These are phyloP conservation scores for Patiria pectinifera DNA, from an alignment of 53 echinoderm and acorn worm species.

Conservation along the genomic window DNA sequence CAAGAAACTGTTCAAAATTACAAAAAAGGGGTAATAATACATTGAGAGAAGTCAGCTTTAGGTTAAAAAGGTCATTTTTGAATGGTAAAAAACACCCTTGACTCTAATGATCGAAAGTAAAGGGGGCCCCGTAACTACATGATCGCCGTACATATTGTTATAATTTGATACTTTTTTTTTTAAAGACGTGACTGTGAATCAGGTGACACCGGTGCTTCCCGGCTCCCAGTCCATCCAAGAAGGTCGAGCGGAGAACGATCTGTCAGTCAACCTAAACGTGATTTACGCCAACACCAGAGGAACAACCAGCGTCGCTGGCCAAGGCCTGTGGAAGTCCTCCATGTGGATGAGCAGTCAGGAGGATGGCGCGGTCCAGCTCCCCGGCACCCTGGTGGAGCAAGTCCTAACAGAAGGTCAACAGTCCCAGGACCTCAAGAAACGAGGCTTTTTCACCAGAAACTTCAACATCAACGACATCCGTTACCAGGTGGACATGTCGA, in stretches of 20 bases:
- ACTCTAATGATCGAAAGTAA: no score
- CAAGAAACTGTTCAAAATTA: no score
- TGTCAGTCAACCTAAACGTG: constrained; percentile 72
- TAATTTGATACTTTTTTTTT: not conserved
- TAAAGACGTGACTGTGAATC: constrained; percentile 66
- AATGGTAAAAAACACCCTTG: no score
- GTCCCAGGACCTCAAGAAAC: constrained; percentile 54
- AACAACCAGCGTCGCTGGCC: constrained; percentile 72
- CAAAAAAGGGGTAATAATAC: no score
- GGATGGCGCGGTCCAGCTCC: constrained; percentile 61
- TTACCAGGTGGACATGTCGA: constrained; percentile 75
- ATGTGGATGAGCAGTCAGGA: constrained; percentile 73
- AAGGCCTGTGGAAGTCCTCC: constrained; percentile 80
- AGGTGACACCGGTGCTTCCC: constrained; percentile 15
- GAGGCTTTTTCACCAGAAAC: not conserved
- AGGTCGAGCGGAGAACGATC: constrained; percentile 63
- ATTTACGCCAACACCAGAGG: constrained; percentile 44
- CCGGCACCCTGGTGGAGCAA: constrained; percentile 68
- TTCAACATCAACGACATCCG: constrained; percentile 74
- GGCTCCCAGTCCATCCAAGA: constrained; percentile 47
- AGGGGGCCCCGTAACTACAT: no score
- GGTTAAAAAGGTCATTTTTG: no score
- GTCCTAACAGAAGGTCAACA: constrained; percentile 62
- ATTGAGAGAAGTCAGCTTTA: no score
- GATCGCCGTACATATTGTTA: no score